A percentile compares a stretch with the other conserved stretches of the same genome.
Evolutionary conservation across 2,888 invertebrate species (phyloP).

Genomic region (Melanchra persicariae): DNA sequence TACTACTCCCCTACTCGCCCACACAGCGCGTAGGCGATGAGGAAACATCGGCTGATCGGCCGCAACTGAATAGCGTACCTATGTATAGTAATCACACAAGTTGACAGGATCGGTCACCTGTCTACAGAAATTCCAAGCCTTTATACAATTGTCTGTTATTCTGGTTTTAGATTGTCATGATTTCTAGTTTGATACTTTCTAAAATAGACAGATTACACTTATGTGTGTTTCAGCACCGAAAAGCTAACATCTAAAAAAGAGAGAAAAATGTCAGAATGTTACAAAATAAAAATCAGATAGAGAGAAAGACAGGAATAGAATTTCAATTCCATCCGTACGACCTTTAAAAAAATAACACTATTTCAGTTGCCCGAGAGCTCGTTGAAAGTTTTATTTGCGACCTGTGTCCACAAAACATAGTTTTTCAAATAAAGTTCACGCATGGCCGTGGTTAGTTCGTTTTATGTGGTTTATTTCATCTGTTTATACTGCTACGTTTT

Average conservation of each 20-base stretch:
- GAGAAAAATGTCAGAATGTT: background rate
- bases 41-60: background rate
- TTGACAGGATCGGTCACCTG: constrained; percentile 23
- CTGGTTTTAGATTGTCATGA: background rate
- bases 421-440: constrained; percentile 35
- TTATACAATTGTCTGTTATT: background rate
- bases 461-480: constrained; percentile 37
- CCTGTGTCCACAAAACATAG: constrained; percentile 9
- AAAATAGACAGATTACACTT: background rate
- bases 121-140: background rate
- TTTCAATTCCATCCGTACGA: background rate
- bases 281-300: background rate
- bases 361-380: constrained; percentile 14
- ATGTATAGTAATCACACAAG: constrained; percentile 12
- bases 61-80: background rate
- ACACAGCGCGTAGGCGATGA: constrained; percentile 9
- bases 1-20: no score
- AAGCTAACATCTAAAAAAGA: background rate
- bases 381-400: constrained; percentile 20
- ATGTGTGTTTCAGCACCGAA: background rate
- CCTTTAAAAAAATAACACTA: constrained; percentile 7
- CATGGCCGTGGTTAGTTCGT: background rate
- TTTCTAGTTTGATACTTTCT: background rate
- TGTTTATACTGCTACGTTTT: constrained; percentile 24
- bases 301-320: background rate